These are phyloP conservation scores for Agrochola litura DNA, from an alignment of 2,888 invertebrate species.

Conservation along the genomic window DNA sequence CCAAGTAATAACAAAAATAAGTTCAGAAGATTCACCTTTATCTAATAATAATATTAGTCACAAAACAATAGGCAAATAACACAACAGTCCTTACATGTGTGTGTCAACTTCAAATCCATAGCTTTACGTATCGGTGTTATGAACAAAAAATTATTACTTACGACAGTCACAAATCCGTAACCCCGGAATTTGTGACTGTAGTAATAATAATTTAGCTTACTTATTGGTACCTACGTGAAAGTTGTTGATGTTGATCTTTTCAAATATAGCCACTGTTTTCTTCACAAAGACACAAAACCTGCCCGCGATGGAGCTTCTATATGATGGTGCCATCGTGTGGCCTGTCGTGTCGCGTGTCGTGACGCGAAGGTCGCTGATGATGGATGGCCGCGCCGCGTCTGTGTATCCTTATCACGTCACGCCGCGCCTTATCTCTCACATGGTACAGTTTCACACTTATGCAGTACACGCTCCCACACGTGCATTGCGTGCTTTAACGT, in stretches of 20 bases:
- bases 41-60: not conserved
- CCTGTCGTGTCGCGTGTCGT: constrained; percentile 4
- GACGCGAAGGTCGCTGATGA: constrained; percentile 38
- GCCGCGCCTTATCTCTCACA: not conserved
- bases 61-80: not conserved
- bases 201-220: not conserved
- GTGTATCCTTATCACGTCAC: not conserved
- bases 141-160: not conserved
- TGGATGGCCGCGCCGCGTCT: constrained; percentile 28
- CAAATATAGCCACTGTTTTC: not conserved
- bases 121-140: not conserved
- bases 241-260: not conserved
- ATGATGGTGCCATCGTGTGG: too few relatives aligned
- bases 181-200: not conserved
- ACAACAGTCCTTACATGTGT: not conserved
- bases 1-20: not conserved
- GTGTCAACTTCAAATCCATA: not conserved
- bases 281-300: not conserved
- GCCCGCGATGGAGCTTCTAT: constrained; percentile 12
- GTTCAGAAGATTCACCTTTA: constrained; percentile 18
- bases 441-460: not conserved
- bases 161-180: too few relatives aligned
- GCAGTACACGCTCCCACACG: too few relatives aligned
- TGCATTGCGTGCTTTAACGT: not conserved
- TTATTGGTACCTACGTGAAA: not conserved